Evolutionary conservation across 2,113 vertebrate genomes (phyloP), one percentile per base, ranked within the genome.

Genomic region (Pipra filicauda): DNA sequence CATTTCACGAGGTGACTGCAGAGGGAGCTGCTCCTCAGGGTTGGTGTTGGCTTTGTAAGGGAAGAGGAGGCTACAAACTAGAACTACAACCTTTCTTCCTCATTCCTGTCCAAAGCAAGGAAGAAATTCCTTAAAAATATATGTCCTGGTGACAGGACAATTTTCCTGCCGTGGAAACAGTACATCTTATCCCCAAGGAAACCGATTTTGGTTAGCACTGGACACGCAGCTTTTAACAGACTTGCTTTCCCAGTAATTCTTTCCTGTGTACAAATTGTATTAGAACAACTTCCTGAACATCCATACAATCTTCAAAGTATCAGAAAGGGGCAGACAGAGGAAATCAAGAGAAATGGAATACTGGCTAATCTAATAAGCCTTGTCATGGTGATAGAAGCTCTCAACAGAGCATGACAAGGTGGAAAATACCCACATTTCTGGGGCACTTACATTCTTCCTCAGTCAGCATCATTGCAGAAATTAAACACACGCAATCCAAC

Each of bases 21-120:
- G 92, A 92, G 95, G 92, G 79, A 89, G 93, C 88, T 87, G 92
- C 95, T 96, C 73, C 86, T 94, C 91, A 85, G 66, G 37, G 49
- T 3, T 95, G 67, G 8, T 52, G 51, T 39, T 43, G 22, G 41
- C 18, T 83, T 71, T 37, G 37, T 4, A 39, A 87, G 21, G 27
- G 46, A 65, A 85, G n/a, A 77, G 35, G 58, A 52, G n/a, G 33
- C 59, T 86, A 43, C 65, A 87, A 52, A 82, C 48, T 15, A 78
- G 18, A 84, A 61, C 13, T 69, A 52, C 17, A 64, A 14, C 5
- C 55, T 31, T 49, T 54, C 81, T 19, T 82, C 69, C 37, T 57
- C 26, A 23, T n/a, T 39, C 44, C 37, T 59, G 4, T 67, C 48
- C 70, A 33, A 84, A 81, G 41, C 14, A 33, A 94, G n/a, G 21